These are phyloP conservation scores for Phortica okadai DNA, from an alignment of 2,888 invertebrate species.

Conservation along the genomic window DNA sequence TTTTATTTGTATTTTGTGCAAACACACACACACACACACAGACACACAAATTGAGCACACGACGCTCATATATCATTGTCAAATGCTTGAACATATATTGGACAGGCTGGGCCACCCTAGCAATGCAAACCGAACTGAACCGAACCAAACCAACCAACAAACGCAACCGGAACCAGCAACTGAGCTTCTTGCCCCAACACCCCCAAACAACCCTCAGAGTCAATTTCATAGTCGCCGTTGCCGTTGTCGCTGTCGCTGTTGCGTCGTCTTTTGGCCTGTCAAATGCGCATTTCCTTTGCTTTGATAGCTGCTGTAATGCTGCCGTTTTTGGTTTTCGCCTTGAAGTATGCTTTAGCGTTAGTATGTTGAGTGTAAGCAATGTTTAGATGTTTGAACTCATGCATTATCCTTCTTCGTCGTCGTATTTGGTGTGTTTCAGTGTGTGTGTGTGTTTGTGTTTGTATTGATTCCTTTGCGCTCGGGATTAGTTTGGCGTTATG, in stretches of 20 bases:
- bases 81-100: constrained; percentile 45
- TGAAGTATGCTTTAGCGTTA: constrained; percentile 21
- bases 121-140: not conserved
- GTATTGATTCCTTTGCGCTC: constrained; percentile 19
- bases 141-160: not conserved
- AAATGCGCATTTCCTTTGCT: constrained; percentile 66
- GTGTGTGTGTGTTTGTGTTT: not conserved
- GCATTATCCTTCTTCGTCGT: not conserved
- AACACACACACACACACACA: constrained; percentile 41
- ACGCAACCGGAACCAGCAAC: constrained; percentile 3
- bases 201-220: constrained; percentile 1
- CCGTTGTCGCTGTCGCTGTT: not conserved
- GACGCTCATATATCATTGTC: constrained; percentile 68
- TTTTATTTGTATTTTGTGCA: constrained; percentile 9
- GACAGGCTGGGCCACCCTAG: not conserved
- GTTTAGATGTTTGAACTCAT: not conserved
- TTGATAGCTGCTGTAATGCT: constrained; percentile 15
- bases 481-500: constrained; percentile 26
- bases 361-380: not conserved
- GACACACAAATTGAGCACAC: constrained; percentile 50
- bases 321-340: constrained; percentile 19
- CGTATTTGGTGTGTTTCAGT: not conserved
- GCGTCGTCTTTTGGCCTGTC: constrained; percentile 60
- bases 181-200: not conserved
- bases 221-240: constrained; percentile 14